A percentile compares a stretch with the other conserved stretches of the same genome.
Conservation (phyloP, 2,797 vertebrate genomes). For the Etheostoma perlongum region DNA sequence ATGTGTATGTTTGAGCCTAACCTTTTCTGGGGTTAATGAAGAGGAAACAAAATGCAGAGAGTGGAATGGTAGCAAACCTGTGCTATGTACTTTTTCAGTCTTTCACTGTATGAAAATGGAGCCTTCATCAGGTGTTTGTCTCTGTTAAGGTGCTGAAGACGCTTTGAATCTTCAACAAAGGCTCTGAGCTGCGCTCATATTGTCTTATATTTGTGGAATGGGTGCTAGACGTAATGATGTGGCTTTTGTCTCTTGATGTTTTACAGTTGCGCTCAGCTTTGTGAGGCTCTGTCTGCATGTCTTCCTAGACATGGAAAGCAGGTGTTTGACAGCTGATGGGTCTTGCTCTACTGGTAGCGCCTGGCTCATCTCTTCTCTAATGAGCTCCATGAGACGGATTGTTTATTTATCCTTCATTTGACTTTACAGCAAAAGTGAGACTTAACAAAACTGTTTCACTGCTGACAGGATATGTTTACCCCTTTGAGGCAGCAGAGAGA, state of each 20-base stretch:
- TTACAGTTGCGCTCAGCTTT: constrained; percentile 47
- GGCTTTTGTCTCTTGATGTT: constrained; percentile 57
- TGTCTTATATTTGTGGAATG: constrained; percentile 30
- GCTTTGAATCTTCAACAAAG: constrained; percentile 39
- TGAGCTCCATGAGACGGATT: constrained; percentile 72
- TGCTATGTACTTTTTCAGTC: constrained; percentile 4
- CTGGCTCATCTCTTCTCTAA: constrained; percentile 74
- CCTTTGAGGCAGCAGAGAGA: constrained; percentile 55
- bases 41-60: background rate
- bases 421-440: constrained; percentile 76
- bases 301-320: constrained; percentile 68
- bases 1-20: background rate
- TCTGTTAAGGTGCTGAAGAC: background rate
- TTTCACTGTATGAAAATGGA: background rate
- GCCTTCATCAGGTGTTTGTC: constrained; percentile 41
- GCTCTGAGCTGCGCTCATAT: constrained; percentile 16
- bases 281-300: constrained; percentile 47
- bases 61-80: background rate
- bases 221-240: constrained; percentile 53
- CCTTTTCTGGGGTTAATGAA: constrained; percentile 32
- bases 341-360: constrained; percentile 63
- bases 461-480: constrained; percentile 59
- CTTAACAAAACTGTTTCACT: constrained; percentile 62
- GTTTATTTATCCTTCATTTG: constrained; percentile 80
- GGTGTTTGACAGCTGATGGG: constrained; percentile 78